phyloP scores from a whole-genome alignment of 2,797 vertebrate genomes.

The Graptemys geographica region DNA sequence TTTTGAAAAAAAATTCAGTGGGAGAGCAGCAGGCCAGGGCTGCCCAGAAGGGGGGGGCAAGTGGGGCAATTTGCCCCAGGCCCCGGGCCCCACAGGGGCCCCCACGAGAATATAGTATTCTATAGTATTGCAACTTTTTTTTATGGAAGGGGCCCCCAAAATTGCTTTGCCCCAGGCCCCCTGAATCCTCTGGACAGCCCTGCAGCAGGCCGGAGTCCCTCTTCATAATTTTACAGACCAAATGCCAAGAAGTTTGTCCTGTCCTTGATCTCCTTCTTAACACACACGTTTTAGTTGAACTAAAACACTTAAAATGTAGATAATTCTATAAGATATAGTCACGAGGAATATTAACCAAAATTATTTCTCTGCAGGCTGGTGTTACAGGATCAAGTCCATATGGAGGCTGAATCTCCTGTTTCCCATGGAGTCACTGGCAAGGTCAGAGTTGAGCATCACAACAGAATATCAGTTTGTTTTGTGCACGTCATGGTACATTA shows the following conservation, averaged over 20 bases:
- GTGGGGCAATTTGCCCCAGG: too few species aligned
- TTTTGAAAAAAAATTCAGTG: neutral
- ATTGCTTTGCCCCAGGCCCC: too few species aligned
- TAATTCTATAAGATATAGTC: neutral
- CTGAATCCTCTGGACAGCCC: too few species aligned
- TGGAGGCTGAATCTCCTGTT: constrained; percentile 68
- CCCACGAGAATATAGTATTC: too few species aligned
- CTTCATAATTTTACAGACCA: neutral
- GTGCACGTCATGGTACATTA: neutral
- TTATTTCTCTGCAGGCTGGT: constrained; percentile 42
- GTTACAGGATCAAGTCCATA: constrained; percentile 39
- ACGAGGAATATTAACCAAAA: neutral
- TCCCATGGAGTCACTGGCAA: constrained; percentile 52
- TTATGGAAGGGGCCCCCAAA: too few species aligned
- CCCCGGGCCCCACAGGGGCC: too few species aligned
- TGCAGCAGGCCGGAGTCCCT: neutral
- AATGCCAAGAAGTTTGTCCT: neutral
- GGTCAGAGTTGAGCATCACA: constrained; percentile 46
- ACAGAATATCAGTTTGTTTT: neutral
- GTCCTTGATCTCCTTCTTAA: neutral
- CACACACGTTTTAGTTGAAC: neutral
- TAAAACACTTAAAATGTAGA: neutral
- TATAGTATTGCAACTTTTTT: too few species aligned
- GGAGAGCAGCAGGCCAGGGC: neutral
- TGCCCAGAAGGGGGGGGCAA: too few species aligned